Evolutionary conservation across 2,888 invertebrate genomes (phyloP), one percentile per base, ranked within the genome.

Genomic region (Archaeoteleia sp.): DNA sequence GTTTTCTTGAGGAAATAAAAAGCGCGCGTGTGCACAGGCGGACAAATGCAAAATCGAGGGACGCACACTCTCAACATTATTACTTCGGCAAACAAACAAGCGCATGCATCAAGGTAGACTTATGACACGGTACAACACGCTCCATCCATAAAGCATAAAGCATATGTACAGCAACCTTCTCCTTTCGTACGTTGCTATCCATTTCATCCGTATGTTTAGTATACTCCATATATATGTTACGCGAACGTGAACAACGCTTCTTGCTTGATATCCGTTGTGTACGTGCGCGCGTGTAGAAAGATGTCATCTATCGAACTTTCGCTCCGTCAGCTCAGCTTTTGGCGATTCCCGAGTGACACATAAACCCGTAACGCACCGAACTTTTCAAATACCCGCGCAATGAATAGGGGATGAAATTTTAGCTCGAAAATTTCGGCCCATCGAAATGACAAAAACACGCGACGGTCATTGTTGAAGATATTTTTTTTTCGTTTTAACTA

Each of bases 41-140:
- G 9, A 29, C 15, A 32, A 20, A 46, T 32, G 12, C 37, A 57
- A 43, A 40, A 40, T 23, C 10, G 40, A n/a, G 20, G 12, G 23
- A 46, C 34, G 32, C 48, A 46, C 45, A 30, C 32, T 46, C 20
- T 46, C 45, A 13, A 20, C 46, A 23, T 25, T 48, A 48, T 35
- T 55, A 51, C 51, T 43, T 12, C 54, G 48, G 8, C 54, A 49
- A 45, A 49, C 54, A 61, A 67, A 61, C 55, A 67, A 67, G 48
- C 23, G 43, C 35, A 60, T 67, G 49, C 51, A 55, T 55, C 55
- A 67, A 42, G 42, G 40, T 30, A 27, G 53, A 62, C 53, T 67
- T 62, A 62, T 62, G 62, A 58, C 51, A 32, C 51, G 45, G 25
- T 6, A 34, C 48, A 48, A 48, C 37, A 37, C 34, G 46, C 46